phyloP scores from a whole-genome alignment of 2,888 invertebrate species.

The Eupithecia insigniata region DNA sequence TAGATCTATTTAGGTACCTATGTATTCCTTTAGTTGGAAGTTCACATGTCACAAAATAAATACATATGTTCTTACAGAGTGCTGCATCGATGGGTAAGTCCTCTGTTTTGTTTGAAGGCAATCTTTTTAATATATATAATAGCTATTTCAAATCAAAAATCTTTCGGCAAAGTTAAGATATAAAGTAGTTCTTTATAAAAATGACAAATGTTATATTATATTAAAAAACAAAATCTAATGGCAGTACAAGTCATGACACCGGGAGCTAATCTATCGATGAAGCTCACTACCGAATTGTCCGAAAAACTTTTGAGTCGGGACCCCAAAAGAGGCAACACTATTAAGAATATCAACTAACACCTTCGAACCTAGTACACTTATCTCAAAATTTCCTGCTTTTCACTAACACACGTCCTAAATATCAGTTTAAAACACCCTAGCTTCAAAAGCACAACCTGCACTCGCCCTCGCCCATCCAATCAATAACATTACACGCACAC shows the following conservation, averaged over 20 bases:
- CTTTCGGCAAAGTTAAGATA: background rate
- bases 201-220: no score
- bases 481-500: conserved; percentile 45
- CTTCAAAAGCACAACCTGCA: conserved; percentile 20
- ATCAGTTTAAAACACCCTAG: background rate
- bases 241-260: background rate
- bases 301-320: background rate
- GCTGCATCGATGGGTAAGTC: background rate
- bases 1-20: no score
- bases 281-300: background rate
- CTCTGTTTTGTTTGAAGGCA: background rate
- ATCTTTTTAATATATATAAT: no score
- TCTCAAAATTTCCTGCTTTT: no score
- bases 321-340: background rate
- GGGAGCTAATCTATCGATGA: background rate
- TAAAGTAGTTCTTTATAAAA: background rate
- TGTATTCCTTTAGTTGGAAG: background rate
- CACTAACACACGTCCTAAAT: background rate
- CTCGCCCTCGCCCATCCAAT: conserved; percentile 35
- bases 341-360: background rate
- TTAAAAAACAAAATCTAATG: no score
- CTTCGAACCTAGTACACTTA: background rate
- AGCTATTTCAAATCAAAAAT: background rate
- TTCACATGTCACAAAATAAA: background rate
- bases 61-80: background rate